Evolutionary conservation across 2,797 vertebrate species (phyloP).

Genomic region (Ctenopoma kingsleyae): DNA sequence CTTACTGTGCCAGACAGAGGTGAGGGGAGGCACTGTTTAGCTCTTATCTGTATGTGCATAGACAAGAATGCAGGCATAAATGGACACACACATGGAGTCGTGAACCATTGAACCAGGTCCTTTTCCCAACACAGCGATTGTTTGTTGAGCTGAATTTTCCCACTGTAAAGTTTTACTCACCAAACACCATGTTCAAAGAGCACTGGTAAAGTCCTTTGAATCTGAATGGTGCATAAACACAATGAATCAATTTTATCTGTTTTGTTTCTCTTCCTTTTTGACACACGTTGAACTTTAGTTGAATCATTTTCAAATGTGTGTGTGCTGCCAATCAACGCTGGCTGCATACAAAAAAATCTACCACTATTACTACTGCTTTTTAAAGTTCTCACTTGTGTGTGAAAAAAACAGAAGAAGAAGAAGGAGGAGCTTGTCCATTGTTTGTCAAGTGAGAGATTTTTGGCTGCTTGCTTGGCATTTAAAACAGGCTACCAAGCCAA

Average conservation of each 20-base stretch:
- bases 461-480: neutral
- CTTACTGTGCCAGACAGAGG: constrained; percentile 50
- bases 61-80: constrained; percentile 40
- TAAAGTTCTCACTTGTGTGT: neutral
- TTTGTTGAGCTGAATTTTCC: constrained; percentile 62
- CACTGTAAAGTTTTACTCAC: constrained; percentile 49
- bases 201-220: constrained; percentile 27
- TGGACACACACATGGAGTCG: constrained; percentile 15
- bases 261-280: neutral
- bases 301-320: constrained; percentile 4
- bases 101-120: constrained; percentile 45
- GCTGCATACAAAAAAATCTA: no score
- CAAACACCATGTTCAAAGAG: constrained; percentile 1
- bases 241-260: constrained; percentile 12
- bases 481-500: neutral
- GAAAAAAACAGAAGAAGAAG: no score
- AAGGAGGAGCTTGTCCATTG: no score
- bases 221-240: constrained; percentile 6
- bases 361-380: neutral
- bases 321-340: neutral
- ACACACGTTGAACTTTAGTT: neutral
- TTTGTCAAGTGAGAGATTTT: neutral
- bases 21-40: constrained; percentile 32
- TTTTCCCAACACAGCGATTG: constrained; percentile 46
- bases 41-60: constrained; percentile 72